Conservation (phyloP, 2,113 vertebrate genomes). For the Grammomys surdaster region DNA sequence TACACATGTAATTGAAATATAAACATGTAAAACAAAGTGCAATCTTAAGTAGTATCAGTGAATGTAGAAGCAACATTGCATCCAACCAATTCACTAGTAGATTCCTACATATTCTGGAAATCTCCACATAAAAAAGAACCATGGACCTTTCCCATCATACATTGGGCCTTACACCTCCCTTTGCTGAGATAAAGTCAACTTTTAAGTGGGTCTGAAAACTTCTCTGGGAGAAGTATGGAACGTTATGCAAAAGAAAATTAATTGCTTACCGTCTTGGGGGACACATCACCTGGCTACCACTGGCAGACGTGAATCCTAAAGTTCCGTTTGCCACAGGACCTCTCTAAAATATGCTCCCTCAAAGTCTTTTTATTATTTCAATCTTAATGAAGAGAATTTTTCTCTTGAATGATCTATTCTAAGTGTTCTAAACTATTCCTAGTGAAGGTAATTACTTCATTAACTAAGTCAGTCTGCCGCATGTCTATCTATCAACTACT, state of each 20-base stretch:
- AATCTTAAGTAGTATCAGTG: neutral
- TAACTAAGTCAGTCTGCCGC: neutral
- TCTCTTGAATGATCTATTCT: neutral
- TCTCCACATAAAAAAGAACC: neutral
- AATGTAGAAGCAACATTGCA: neutral
- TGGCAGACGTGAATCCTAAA: neutral
- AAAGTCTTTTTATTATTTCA: neutral
- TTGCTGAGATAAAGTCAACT: neutral
- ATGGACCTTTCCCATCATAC: neutral
- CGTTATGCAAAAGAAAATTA: neutral
- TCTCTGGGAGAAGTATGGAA: neutral
- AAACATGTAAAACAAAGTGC: neutral
- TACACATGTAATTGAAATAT: neutral
- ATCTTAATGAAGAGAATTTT: neutral
- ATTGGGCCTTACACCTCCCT: too few relatives aligned
- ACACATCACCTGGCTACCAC: neutral
- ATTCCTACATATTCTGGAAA: neutral
- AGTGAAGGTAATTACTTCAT: slow-evolving; percentile 46
- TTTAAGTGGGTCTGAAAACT: neutral
- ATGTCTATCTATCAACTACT: neutral
- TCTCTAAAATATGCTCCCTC: neutral
- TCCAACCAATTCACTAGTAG: neutral
- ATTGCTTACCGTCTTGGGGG: neutral
- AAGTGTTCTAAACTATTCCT: slow-evolving; percentile 31
- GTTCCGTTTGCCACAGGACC: neutral